A percentile compares a stretch with the other conserved stretches of the same genome.
Evolutionary conservation across 2,113 vertebrate species (phyloP).

Genomic region (Rhodinocichla rosea): DNA sequence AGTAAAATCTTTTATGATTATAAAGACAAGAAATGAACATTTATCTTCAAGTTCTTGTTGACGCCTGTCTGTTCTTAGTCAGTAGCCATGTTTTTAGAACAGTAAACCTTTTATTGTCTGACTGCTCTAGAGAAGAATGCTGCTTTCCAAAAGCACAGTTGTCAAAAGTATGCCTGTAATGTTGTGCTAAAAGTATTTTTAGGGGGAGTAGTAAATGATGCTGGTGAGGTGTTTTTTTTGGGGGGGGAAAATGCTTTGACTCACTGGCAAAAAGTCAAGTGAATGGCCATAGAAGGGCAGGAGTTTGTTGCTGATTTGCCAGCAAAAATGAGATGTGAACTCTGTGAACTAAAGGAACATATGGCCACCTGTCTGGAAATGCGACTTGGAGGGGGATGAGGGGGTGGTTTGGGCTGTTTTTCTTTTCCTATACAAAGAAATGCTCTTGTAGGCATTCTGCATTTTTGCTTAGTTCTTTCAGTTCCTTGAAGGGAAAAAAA

Average conservation of each 20-base stretch:
- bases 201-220: not conserved
- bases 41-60: not conserved
- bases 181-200: not conserved
- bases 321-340: not conserved
- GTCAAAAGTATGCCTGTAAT: not conserved
- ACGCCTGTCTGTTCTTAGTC: not conserved
- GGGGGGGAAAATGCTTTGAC: not conserved
- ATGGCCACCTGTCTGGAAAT: not conserved
- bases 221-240: not conserved
- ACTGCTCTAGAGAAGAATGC: not conserved
- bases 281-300: not conserved
- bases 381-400: not conserved
- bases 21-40: not conserved
- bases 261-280: not conserved
- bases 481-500: not conserved
- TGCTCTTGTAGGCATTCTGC: not conserved
- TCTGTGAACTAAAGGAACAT: not conserved
- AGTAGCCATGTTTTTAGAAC: not conserved
- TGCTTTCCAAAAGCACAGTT: not conserved
- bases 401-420: not conserved
- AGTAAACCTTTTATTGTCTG: conserved; percentile 8
- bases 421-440: not conserved
- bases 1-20: not conserved
- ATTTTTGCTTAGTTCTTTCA: not conserved
- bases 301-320: not conserved